Base-by-base conservation (phyloP, 2,113 vertebrate genomes). In the Maccullochella peelii region DNA sequence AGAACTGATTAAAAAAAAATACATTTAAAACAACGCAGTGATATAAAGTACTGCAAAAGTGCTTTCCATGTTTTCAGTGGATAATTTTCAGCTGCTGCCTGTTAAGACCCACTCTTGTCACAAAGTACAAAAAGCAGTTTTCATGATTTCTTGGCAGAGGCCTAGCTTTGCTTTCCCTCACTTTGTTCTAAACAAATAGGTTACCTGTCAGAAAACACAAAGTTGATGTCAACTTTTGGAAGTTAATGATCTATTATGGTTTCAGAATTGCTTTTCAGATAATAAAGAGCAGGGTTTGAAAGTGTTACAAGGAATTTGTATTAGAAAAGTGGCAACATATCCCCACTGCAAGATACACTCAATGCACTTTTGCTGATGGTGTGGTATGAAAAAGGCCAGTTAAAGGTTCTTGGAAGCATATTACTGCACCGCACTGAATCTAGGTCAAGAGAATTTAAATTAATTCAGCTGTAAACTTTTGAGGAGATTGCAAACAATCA, bases 391-490 rank as follows among this genome's bases (percentile, higher is more conserved):
- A 40, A 68, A 36, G 54, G n/a, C 21, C 8, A 49, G 23, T 21
- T 72, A 47, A 59, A 80, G 49, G 65, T 79, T 73, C 8, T 62
- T 59, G 50, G 50, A 57, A 61, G 57, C 21, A 1, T 44, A 74
- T 77, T 74, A 74, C 57, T 71, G 68, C 30, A 55, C 58, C 42
- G 3, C 20, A 20, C 77, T 74, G 80, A 50, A 84, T 86, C 77
- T 89, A 86, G 87, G 80, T 83, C 85, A 87, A 40, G 52, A 62
- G 62, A 85, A 77, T 83, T 80, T 68, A 12, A 86, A 87, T 87
- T 16, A 78, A 85, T 80, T 79, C 68, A 55, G 65, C 77, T 69
- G 61, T 73, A 62, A 81, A 83, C 65, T 65, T 83, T 86, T 67
- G 25, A 86, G 66, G 40, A 68, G 54, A 86, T 75, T 82, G 67